Evolutionary conservation across 2,888 invertebrate species (phyloP), one percentile per base, ranked within the genome.

Genomic region (Drosophila quasianomalipes): DNA sequence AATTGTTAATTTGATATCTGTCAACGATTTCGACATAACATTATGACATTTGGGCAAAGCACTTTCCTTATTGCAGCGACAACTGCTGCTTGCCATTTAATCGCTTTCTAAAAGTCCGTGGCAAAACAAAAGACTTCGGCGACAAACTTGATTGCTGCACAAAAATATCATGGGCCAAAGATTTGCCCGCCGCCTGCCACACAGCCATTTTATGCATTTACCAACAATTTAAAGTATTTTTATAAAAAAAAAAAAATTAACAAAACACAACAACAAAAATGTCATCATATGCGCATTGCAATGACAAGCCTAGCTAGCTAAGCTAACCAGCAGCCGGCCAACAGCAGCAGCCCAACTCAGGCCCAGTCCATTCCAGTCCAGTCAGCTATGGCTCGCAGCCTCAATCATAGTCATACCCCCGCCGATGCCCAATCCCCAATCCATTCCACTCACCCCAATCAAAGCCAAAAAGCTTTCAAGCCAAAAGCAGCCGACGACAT

Each of bases 211-310:
- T 60, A 70, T 85, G 82, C 82, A 85, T 88, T 86, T 83, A 82
- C 75, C 68, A 88, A 70, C 83, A 80, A 88, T 88, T 88, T 80
- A 67, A 85, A 82, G 74, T 88, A 85, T 85, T 85, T 85, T 76
- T 70, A 70, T 70, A 72, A 83, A 80, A 80, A 47, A 47, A 47
- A 12, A 47, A 14, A 4, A 22, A 3, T n/a, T 22, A 22, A 22
- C 22, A 22, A 22, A 22, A 22, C 0, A 12, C 3, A 14, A 41
- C 5, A 28, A 47, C 47, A 47, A 47, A 57, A 85, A 82, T 83
- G 89, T 85, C 88, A 85, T 85, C 88, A 88, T 82, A 85, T 85
- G 88, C 85, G 82, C 85, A 78, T 73, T 83, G 85, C 82, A 79
- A 73, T 85, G 88, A 83, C 82, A 84, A 79, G 61, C 57, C 76